These are phyloP conservation scores for Apostichopus japonicus DNA, from an alignment of 35 echinoderm and acorn worm species.

Conservation along the genomic window DNA sequence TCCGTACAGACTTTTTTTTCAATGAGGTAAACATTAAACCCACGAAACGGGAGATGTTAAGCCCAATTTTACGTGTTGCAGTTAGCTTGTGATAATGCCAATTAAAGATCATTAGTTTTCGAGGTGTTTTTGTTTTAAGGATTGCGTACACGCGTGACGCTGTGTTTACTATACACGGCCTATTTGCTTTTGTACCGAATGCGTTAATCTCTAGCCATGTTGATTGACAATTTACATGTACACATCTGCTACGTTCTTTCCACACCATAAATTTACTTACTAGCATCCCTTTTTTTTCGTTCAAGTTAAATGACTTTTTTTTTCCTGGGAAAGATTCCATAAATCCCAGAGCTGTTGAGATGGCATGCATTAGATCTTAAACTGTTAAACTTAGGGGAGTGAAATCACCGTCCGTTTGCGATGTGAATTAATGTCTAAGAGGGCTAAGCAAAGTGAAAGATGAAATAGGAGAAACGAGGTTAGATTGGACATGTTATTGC, in stretches of 20 bases:
- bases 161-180: conserved; percentile 8
- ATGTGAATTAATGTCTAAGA: too few species aligned
- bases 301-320: not conserved
- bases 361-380: not conserved
- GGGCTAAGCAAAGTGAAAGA: too few species aligned
- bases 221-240: conserved; percentile 18
- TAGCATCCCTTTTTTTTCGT: not conserved
- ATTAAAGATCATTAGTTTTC: conserved; percentile 38
- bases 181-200: conserved; percentile 32
- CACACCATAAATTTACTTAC: conserved; percentile 27
- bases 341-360: not conserved
- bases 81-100: conserved; percentile 15
- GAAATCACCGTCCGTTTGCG: too few species aligned
- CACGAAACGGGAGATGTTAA: not conserved
- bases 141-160: conserved; percentile 10
- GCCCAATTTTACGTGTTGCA: not conserved
- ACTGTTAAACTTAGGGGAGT: not conserved
- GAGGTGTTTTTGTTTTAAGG: conserved; percentile 2
- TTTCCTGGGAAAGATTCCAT: not conserved
- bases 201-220: conserved; percentile 15
- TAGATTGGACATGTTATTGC: too few species aligned
- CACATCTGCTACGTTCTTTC: conserved; percentile 41
- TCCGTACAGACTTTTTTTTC: not conserved
- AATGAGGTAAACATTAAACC: not conserved
- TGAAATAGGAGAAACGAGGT: too few species aligned